Evolutionary conservation across 2,113 vertebrate genomes (phyloP), one percentile per base, ranked within the genome.

Genomic region (Pomatorhinus ruficollis): DNA sequence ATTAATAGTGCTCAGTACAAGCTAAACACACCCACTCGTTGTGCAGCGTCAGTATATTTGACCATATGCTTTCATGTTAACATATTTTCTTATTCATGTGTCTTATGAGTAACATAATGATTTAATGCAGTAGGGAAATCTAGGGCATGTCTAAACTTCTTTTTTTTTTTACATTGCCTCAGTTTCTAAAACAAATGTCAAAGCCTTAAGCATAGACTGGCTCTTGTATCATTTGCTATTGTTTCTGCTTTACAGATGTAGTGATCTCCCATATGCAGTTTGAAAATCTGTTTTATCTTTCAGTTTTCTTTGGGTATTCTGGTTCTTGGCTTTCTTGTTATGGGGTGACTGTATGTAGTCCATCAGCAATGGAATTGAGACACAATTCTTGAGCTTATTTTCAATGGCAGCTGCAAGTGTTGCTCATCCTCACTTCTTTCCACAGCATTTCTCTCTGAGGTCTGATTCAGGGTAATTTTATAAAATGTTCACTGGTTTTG

Each of bases 31-130:
- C 90, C 94, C 77, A 40, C 53, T 72, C 40, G 0, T 88, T 82
- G 9, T 88, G 93, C 93, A 77, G 90, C 18, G 42, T 97, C 95
- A 77, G 87, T 72, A 19, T 70, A 8, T 52, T 81, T 68, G 88
- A 78, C 60, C 64, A 49, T 89, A 78, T 44, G 64, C 85, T 94
- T 96, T 92, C 76, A 74, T 88, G 54, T 96, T 96, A 88, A 56
- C 56, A 16, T 54, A 27, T 87, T 94, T 88, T 86, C 68, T 40
- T 95, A 56, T 80, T 91, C 47, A 16, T n/a, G 68, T 93, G 42
- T 44, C 12, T 56, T 37, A 21, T 94, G 93, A 96, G 85, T 90
- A 90, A 77, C 44, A 12, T 60, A 60, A 28, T 79, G 37, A 78
- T 56, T 80, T 74, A 77, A 45, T 74, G 11, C n/a, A 42, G 50